Base-by-base conservation (phyloP, 2,797 vertebrate genomes). In the Agapornis canus region DNA sequence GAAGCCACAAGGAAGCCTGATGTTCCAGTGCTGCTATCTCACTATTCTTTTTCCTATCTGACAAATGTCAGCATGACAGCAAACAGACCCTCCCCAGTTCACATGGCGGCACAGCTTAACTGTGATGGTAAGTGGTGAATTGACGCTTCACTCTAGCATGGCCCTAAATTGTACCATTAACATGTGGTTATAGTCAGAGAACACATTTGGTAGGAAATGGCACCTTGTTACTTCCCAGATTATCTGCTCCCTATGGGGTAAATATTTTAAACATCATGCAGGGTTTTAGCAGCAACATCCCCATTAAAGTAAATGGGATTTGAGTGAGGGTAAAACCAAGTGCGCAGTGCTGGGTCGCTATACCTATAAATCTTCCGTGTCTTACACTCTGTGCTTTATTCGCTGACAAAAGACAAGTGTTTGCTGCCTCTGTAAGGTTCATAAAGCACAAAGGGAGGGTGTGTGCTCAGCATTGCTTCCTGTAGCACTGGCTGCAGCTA, bases 181-280 rank as follows among this genome's bases (percentile, higher is more conserved):
- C 90, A 96, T 92, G 79, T 93, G 93, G 95, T 94, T 95, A 59
- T 68, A 83, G 87, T 85, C 92, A 93, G 87, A 90, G 72, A 92
- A 79, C 81, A 90, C 77, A 61, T 86, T 89, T 23, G 10, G 73
- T 82, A 90, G 95, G 95, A 96, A 96, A 92, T 89, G 70, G 92
- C 94, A 96, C 96, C 95, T 96, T 96, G 94, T 96, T 95, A 90
- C 77, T 90, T 96, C 91, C 64, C 90, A 90, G 94, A 96, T 94
- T 94, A 94, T 96, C 94, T 79, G 86, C 85, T 94, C 85, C 89
- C 94, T 72, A 64, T 49, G 89, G 92, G 91, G 95, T 96, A 96
- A 91, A 96, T 92, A 91, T 95, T 94, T 82, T 79, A 86, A 83
- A 91, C 70, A 71, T 84, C 32, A 32, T 13, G 81, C 69, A 8